Evolutionary conservation across 2,888 invertebrate species (phyloP).

Genomic region (Atherix ibis): DNA sequence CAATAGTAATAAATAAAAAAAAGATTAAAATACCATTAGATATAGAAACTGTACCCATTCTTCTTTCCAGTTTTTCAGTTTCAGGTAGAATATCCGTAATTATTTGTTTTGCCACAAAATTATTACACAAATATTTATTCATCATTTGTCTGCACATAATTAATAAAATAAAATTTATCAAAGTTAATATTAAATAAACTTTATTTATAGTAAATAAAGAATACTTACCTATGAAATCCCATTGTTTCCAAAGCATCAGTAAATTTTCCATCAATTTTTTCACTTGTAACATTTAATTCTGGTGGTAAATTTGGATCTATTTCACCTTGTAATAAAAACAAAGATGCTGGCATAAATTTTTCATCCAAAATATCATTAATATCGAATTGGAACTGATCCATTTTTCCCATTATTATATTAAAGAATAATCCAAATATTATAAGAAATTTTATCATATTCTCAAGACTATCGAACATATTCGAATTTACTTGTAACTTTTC

Average conservation of each 20-base stretch:
- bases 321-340: slow-evolving; percentile 37
- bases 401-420: neutral
- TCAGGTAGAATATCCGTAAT: slow-evolving; percentile 40
- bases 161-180: slow-evolving; percentile 3
- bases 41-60: slow-evolving; percentile 11
- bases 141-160: slow-evolving; percentile 45
- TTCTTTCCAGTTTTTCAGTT: slow-evolving; percentile 9
- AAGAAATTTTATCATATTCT: neutral
- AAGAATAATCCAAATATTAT: neutral
- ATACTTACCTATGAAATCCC: slow-evolving; percentile 47
- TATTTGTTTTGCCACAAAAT: slow-evolving; percentile 58
- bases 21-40: neutral
- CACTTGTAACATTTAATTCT: too few species aligned
- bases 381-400: slow-evolving; percentile 26
- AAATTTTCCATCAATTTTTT: too few species aligned
- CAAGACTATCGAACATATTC: neutral
- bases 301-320: too few species aligned
- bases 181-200: neutral
- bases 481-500: neutral
- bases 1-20: too few species aligned
- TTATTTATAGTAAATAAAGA: neutral
- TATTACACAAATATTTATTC: slow-evolving; percentile 63
- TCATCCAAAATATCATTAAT: slow-evolving; percentile 51
- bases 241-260: slow-evolving; percentile 46
- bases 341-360: slow-evolving; percentile 52